Evolutionary conservation across 37 sponge, comb jelly and placozoan genomes (phyloP).

Genomic region (Hexactinellida sp.): DNA sequence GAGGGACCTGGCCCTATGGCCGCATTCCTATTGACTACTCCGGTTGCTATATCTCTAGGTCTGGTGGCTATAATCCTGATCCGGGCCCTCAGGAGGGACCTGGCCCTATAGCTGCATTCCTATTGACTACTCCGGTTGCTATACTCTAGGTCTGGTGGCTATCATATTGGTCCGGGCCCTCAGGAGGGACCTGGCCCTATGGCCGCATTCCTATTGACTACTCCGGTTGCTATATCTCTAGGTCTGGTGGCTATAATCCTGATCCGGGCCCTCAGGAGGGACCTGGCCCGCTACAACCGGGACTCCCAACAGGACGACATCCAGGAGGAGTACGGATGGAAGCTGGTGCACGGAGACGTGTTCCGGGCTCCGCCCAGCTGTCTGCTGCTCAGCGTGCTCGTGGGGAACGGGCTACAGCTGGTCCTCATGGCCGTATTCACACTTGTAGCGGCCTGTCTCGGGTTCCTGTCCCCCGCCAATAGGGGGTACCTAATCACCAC

Average conservation of each 20-base stretch:
- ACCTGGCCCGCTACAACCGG: slow-evolving; percentile 84
- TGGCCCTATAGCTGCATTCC: too few species aligned
- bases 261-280: slow-evolving; percentile 70
- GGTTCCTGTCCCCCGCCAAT: slow-evolving; percentile 96
- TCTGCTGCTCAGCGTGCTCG: slow-evolving; percentile 79
- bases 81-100: too few species aligned
- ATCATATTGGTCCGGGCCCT: too few species aligned
- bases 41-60: too few species aligned
- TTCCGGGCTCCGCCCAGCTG: slow-evolving; percentile 82
- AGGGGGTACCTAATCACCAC: slow-evolving; percentile 85
- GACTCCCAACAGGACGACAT: slow-evolving; percentile 70
- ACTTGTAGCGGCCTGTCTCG: slow-evolving; percentile 82
- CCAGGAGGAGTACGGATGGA: slow-evolving; percentile 99
- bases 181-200: neutral
- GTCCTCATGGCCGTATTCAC: slow-evolving; percentile 58
- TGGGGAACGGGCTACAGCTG: slow-evolving; percentile 80
- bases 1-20: too few species aligned
- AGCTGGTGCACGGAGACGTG: slow-evolving; percentile 99
- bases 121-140: too few species aligned
- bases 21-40: too few species aligned
- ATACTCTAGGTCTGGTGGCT: too few species aligned
- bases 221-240: neutral
- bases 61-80: too few species aligned
- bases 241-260: slow-evolving; percentile 91
- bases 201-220: neutral